Evolutionary conservation across 2,888 invertebrate genomes (phyloP).

Genomic region (Drosophila rubida): DNA sequence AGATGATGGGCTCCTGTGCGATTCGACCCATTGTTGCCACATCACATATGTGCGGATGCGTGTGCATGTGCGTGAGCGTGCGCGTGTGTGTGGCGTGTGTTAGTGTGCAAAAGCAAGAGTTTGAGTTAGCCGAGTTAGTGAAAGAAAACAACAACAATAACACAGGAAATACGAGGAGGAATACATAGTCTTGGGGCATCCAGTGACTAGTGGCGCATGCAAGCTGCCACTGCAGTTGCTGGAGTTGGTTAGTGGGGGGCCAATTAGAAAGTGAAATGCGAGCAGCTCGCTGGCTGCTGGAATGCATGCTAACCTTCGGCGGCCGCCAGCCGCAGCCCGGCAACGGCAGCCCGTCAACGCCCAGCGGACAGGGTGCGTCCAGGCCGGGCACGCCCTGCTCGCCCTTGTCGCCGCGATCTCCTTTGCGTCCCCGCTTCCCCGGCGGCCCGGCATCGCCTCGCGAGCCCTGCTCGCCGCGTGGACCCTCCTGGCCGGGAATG

Average conservation of each 20-base stretch:
- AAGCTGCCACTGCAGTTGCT: slow-evolving; percentile 46
- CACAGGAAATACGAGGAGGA: slow-evolving; percentile 25
- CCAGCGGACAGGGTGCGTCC: slow-evolving; percentile 99
- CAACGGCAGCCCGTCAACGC: slow-evolving; percentile 97
- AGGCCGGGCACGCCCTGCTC: slow-evolving; percentile 98
- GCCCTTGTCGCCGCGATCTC: slow-evolving; percentile 96
- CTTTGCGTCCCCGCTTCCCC: slow-evolving; percentile 96
- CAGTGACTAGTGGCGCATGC: slow-evolving; percentile 57
- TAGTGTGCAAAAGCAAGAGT: slow-evolving; percentile 77
- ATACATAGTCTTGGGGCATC: slow-evolving; percentile 18
- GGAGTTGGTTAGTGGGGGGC: slow-evolving; percentile 33
- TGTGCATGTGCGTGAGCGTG: slow-evolving; percentile 30
- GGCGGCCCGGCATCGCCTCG: slow-evolving; percentile 91
- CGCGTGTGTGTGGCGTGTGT: slow-evolving; percentile 34
- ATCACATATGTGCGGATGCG: slow-evolving; percentile 13
- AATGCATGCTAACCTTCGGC: slow-evolving; percentile 88
- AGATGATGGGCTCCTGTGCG: slow-evolving; percentile 84
- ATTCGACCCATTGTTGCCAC: slow-evolving; percentile 41
- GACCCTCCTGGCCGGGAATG: slow-evolving; percentile 96
- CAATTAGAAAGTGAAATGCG: slow-evolving; percentile 54
- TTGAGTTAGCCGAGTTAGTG: slow-evolving; percentile 75
- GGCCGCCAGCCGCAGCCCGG: slow-evolving; percentile 98
- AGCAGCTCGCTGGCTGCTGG: slow-evolving; percentile 28
- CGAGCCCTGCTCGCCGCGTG: slow-evolving; percentile 95
- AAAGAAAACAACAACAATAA: slow-evolving; percentile 50